Evolutionary conservation across 2,888 invertebrate genomes (phyloP), one percentile per base, ranked within the genome.

Genomic region (Heteropelma amictum): DNA sequence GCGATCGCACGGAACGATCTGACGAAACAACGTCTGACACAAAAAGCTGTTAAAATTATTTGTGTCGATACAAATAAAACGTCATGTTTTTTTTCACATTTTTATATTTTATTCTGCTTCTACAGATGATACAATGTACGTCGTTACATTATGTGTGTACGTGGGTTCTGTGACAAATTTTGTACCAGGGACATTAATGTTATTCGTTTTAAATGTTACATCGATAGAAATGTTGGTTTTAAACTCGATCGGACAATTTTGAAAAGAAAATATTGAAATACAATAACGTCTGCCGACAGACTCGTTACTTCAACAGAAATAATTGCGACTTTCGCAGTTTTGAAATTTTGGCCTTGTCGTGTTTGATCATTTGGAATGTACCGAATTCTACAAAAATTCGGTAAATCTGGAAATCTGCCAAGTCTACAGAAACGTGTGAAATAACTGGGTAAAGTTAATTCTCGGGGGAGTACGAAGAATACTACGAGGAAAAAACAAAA

Each of bases 121-220:
- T 74, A 70, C 74, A 65, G 21, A 45, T 56, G 53, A 72, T 54
- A 64, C 63, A 73, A 69, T 68, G 51, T 14, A 58, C 19, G 42
- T 45, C 47, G 38, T 63, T 71, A 71, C 56, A 63, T 71, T 35
- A 26, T 40, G n/a, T n/a, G n/a, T n/a, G n/a, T n/a, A n/a, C n/a
- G n/a, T n/a, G 17, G 38, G 19, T 17, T 28, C n/a, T 6, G 12
- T 47, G 45, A n/a, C n/a, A n/a, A 47, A 65, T 67, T 67, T 45
- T 65, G 42, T 42, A 53, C 26, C 17, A 26, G 33, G 26, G 38
- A 28, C 10, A 12, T 47, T 12, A n/a, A 49, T 47, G 17, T 19
- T 33, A 47, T 47, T 28, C 19, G 12, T 30, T 19, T 58, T 21
- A 28, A 26, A 14, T 7, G 21, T 26, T 14, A 60, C 53, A 42